Conservation (phyloP, 2,888 invertebrate species). For the Actias luna region DNA sequence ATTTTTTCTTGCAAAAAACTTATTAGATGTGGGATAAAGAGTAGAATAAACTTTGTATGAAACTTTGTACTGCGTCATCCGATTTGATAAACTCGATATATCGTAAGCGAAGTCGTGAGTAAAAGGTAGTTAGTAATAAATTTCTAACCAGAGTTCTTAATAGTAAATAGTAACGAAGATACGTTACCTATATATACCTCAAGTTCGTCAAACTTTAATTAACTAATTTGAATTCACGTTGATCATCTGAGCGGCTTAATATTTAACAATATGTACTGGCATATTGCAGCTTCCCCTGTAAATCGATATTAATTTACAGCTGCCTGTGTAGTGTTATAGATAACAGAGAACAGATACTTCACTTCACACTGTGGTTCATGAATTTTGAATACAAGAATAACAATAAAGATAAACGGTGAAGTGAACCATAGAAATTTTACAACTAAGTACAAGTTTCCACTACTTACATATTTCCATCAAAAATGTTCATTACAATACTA, state of each 20-base stretch:
- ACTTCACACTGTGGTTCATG: background rate
- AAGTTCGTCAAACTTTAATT: constrained; percentile 24
- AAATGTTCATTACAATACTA: too few species aligned
- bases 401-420: too few species aligned
- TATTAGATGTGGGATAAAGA: too few species aligned
- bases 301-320: constrained; percentile 19
- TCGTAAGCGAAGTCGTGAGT: too few species aligned
- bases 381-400: background rate
- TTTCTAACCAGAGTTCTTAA: background rate
- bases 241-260: constrained; percentile 16
- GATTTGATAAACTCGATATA: too few species aligned
- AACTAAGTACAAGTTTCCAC: too few species aligned
- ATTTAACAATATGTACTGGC: constrained; percentile 11
- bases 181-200: background rate
- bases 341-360: constrained; percentile 1
- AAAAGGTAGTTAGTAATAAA: too few species aligned
- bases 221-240: constrained; percentile 31
- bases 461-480: too few species aligned
- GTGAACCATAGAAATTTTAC: too few species aligned
- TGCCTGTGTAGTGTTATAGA: constrained; percentile 7
- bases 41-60: too few species aligned
- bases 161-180: background rate
- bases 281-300: constrained; percentile 13
- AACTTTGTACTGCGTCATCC: too few species aligned
- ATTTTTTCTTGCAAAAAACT: too few species aligned